Base-by-base conservation (phyloP, 2,888 invertebrate genomes). In the Aphidoletes aphidimyza region DNA sequence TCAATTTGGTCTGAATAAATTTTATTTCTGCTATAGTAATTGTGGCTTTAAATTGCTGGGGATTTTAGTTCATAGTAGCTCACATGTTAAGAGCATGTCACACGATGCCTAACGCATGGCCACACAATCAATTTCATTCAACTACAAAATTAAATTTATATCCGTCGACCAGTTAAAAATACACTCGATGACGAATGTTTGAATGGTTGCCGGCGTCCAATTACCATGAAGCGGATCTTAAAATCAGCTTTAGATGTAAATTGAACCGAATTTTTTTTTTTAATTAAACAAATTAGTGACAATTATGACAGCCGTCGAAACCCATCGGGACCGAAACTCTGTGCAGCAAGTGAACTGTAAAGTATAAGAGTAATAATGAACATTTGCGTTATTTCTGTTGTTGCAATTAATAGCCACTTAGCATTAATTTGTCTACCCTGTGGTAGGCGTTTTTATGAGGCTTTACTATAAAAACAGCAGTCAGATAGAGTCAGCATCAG, bases 341-440 rank as follows among this genome's bases (percentile, higher is more conserved):
- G 17, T 2, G 2, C 9, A 54, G 22, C 34, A 34, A 14, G 2
- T 69, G 69, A 69, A 69, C 69, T 69, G 26, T 69, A 69, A 69
- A 69, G 26, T 30, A 30, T 30, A 34, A 69, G 69, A 30, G 69
- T 69, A 69, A 69, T 69, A 30, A 69, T 14, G 69, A 14, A n/a
- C 30, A 69, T 69, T 69, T 69, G 69, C 14, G 69, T 69, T 30
- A 19, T 30, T 69, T 30, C 3, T n/a, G 8, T 1, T 14, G 17
- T 2, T 47, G 17, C 69, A 69, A 17, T n/a, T 69, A 69, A 69
- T 26, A 30, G 69, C 69, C 17, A n/a, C n/a, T n/a, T n/a, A n/a
- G n/a, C n/a, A 69, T 69, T 69, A 69, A 69, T 69, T 69, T 69
- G 69, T 69, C 69, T 69, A 69, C 69, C 69, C 69, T 69, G 69